phyloP scores from a whole-genome alignment of 2,113 vertebrate genomes.

The Ceyx cyanopectus region DNA sequence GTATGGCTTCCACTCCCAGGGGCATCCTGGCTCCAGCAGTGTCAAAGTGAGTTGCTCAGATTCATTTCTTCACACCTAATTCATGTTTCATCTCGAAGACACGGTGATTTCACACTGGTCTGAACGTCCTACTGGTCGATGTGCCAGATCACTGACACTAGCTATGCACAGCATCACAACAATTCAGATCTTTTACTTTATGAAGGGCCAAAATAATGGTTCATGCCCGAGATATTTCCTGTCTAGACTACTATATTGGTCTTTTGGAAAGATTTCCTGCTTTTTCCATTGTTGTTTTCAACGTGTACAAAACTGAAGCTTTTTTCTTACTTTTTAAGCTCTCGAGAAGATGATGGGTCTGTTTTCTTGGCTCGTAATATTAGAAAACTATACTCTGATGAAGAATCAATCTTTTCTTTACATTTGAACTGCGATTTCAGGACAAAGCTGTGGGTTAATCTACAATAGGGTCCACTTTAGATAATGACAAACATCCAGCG shows the following conservation, averaged over 20 bases:
- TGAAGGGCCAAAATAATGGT: conserved; percentile 53
- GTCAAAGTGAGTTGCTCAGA: conserved; percentile 28
- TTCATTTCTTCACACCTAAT: conserved; percentile 60
- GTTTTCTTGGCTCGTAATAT: not conserved
- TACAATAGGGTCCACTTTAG: not conserved
- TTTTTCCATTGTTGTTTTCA: conserved; percentile 54
- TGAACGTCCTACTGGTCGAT: not conserved
- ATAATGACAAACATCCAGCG: not conserved
- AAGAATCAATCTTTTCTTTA: not conserved
- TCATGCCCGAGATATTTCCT: conserved; percentile 75
- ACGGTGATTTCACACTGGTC: not conserved
- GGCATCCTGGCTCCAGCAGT: not conserved
- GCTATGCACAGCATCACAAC: conserved; percentile 26
- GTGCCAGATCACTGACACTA: conserved; percentile 29
- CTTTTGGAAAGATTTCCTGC: conserved; percentile 46
- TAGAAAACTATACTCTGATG: not conserved
- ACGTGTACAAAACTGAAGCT: not conserved
- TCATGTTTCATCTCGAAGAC: conserved; percentile 54
- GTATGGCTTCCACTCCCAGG: conserved; percentile 10
- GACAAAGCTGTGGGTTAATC: not conserved
- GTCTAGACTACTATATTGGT: conserved; percentile 75
- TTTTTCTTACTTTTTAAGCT: not conserved
- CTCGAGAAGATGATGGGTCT: not conserved
- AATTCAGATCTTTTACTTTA: conserved; percentile 66
- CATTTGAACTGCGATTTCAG: not conserved